phyloP scores from a whole-genome alignment of 2,797 vertebrate genomes.

The Neopelma chrysocephalum region DNA sequence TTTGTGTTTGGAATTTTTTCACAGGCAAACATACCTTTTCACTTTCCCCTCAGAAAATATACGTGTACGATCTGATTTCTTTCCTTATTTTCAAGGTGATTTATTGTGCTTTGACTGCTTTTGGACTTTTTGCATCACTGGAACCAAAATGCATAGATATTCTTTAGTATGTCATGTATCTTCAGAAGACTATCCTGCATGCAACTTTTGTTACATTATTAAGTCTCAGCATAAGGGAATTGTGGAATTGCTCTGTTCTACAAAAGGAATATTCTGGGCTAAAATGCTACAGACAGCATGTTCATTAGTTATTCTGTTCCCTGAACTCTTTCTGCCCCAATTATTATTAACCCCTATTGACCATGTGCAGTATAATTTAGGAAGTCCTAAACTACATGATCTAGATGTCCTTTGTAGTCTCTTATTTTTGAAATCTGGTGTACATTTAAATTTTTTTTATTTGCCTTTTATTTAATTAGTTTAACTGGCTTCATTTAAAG shows the following conservation, averaged over 20 bases:
- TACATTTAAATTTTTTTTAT: not conserved
- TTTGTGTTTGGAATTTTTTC: not conserved
- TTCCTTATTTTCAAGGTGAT: not conserved
- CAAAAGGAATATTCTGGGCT: not conserved
- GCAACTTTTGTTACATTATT: not conserved
- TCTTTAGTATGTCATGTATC: not conserved
- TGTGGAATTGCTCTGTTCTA: not conserved
- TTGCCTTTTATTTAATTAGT: not conserved
- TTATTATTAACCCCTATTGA: not conserved
- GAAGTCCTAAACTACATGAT: not conserved
- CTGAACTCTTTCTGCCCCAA: not conserved
- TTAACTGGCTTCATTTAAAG: not conserved
- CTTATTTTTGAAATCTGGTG: not conserved
- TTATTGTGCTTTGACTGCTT: not conserved
- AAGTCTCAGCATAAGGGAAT: not conserved
- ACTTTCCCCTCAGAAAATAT: not conserved
- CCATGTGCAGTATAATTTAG: not conserved
- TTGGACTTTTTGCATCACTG: not conserved
- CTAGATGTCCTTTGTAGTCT: not conserved
- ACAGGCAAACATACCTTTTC: not conserved
- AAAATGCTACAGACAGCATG: not conserved
- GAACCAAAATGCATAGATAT: not conserved
- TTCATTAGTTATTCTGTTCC: not conserved
- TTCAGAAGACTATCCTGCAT: not conserved
- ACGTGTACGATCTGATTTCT: not conserved